Evolutionary conservation across 1,140 invertebrate species (phyloP).

Genomic region (Tetragonula clypearis): DNA sequence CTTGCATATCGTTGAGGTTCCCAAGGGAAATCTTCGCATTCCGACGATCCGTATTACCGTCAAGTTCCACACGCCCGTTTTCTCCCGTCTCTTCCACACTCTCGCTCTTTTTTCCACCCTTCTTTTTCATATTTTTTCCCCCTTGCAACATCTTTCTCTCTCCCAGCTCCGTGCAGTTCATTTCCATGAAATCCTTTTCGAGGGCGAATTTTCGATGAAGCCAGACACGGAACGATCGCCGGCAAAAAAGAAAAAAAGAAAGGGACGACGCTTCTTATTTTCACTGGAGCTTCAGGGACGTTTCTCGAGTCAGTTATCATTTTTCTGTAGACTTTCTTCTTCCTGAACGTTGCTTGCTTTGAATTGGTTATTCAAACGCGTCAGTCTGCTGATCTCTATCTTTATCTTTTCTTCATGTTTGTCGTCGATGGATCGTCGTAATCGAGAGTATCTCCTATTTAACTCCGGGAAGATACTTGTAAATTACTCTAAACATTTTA

Average conservation of each 20-base stretch:
- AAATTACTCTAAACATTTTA: no score
- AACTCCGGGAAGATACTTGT: background rate
- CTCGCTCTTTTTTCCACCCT: background rate
- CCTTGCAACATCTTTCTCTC: no score
- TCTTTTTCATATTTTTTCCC: background rate
- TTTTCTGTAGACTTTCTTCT: background rate
- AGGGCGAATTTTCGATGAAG: slow-evolving; percentile 24
- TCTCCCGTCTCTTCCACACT: background rate
- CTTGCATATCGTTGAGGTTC: slow-evolving; percentile 41
- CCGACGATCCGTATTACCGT: slow-evolving; percentile 48
- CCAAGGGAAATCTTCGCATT: slow-evolving; percentile 58
- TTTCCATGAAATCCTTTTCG: slow-evolving; percentile 36
- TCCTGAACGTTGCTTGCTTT: no score
- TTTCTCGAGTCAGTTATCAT: background rate
- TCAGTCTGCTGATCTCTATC: background rate
- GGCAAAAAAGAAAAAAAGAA: background rate
- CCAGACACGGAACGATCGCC: slow-evolving; percentile 4
- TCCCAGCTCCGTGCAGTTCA: slow-evolving; percentile 1
- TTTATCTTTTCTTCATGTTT: background rate
- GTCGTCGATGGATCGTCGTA: background rate
- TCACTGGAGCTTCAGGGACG: background rate
- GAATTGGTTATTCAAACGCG: background rate
- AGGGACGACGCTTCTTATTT: slow-evolving; percentile 14
- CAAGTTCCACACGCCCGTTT: slow-evolving; percentile 48
- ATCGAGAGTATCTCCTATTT: background rate